Percentiles rank a stretch among this genome's conserved stretches.
Conservation (phyloP, 2,797 vertebrate genomes). For the Enteromius unitaeniatus region DNA sequence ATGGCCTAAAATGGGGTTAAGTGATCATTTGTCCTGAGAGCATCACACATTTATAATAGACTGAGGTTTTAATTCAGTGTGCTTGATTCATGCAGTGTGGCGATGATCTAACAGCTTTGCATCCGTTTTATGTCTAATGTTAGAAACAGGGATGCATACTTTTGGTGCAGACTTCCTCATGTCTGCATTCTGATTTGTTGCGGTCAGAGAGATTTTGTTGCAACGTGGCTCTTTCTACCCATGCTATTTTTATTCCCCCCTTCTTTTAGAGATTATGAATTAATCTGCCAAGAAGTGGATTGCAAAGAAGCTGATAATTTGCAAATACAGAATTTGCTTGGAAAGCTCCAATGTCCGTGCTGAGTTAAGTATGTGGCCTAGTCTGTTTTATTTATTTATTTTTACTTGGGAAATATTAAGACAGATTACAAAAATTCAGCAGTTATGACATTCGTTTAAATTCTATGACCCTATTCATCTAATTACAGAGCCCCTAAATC, state of each 20-base stretch:
- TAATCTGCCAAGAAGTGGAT: slow-evolving; percentile 59
- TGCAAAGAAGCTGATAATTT: slow-evolving; percentile 53
- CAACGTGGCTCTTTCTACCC: slow-evolving; percentile 43
- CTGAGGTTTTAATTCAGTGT: neutral
- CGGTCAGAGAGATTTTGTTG: slow-evolving; percentile 52
- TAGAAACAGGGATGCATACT: slow-evolving; percentile 42
- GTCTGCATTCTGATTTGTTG: slow-evolving; percentile 56
- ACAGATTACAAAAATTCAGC: slow-evolving; percentile 13
- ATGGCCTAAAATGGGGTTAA: neutral
- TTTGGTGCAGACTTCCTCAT: slow-evolving; percentile 1
- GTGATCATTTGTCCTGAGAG: neutral
- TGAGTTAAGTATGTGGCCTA: slow-evolving; percentile 40
- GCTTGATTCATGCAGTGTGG: neutral
- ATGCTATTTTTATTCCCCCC: slow-evolving; percentile 11
- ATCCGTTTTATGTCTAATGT: neutral
- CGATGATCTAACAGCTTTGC: neutral
- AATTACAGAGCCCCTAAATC: neutral
- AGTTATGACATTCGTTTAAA: slow-evolving; percentile 51
- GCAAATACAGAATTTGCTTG: slow-evolving; percentile 53
- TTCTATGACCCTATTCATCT: slow-evolving; percentile 49
- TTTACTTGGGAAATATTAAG: slow-evolving; percentile 30
- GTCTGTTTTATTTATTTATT: neutral
- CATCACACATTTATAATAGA: neutral
- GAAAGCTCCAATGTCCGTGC: slow-evolving; percentile 53
- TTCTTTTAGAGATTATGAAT: slow-evolving; percentile 56